Base-by-base conservation (phyloP, 2,888 invertebrate species). In the Myathropa florea region DNA sequence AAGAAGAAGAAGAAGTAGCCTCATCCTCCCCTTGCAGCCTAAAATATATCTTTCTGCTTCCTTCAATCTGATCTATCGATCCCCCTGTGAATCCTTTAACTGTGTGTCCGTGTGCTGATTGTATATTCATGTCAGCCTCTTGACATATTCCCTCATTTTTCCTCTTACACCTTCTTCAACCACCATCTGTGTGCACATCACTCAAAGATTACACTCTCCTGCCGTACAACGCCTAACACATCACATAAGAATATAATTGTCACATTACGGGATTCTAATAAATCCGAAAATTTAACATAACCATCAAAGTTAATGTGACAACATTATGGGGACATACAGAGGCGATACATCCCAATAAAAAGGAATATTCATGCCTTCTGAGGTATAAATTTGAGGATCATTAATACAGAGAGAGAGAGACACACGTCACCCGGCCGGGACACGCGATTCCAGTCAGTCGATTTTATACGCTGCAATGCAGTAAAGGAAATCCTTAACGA, bases 381-480 rank as follows among this genome's bases (percentile, higher is more conserved):
- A 60, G 24, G 26, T 63, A 71, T 39, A 71, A 26, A 61, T 61
- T 71, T 12, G 14, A 60, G 46, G 28, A 18, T 60, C 24, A 18
- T 46, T 46, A 46, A 46, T 46, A 46, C 46, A 14, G 14, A 26
- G 12, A 26, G n/a, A 12, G 12, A 26, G 3, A 59, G 7, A 28
- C 6, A 14, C n/a, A 14, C 24, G n/a, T n/a, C n/a, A n/a, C n/a
- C n/a, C n/a, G n/a, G n/a, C n/a, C n/a, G n/a, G n/a, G n/a, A 18
- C 64, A 57, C 55, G 73, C 64, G 57, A 64, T 53, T 60, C 26
- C 9, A 53, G 46, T 9, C 33, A 6, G 18, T 68, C 24, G n/a
- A 36, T 64, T 81, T 68, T 75, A 36, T n/a, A 67, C 76, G 59
- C 76, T 72, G 77, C 82, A 82, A 36, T 82, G 77, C 82, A 82